Evolutionary conservation across 2,888 invertebrate species (phyloP).

Genomic region (Melanotus villosus): DNA sequence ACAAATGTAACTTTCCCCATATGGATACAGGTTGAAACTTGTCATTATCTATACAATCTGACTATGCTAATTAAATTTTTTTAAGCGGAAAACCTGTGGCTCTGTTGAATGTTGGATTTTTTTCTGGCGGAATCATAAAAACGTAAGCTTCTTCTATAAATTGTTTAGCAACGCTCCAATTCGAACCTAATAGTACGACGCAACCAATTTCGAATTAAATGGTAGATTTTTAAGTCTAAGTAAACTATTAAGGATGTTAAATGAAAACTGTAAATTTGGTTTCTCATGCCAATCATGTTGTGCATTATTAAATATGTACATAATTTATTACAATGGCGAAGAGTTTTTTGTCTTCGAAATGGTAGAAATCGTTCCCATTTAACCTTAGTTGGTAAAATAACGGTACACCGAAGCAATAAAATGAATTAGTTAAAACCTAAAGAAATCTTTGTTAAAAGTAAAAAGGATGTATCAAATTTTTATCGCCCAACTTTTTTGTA

Average conservation of each 20-base stretch:
- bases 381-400: neutral
- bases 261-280: too few relatives aligned
- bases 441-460: neutral
- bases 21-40: too few relatives aligned
- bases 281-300: neutral
- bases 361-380: conserved; percentile 1
- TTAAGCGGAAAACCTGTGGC: too few relatives aligned
- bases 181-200: neutral
- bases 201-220: neutral
- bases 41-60: too few relatives aligned
- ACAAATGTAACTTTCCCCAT: too few relatives aligned
- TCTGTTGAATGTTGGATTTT: too few relatives aligned
- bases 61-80: too few relatives aligned
- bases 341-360: neutral
- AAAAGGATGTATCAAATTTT: neutral
- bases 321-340: neutral
- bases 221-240: neutral
- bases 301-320: neutral
- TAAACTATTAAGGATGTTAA: too few relatives aligned
- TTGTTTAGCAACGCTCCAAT: neutral
- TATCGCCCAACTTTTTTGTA: neutral
- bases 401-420: neutral
- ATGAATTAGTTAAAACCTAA: neutral
- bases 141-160: too few relatives aligned
- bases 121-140: too few relatives aligned